Conservation (phyloP, 1,140 invertebrate species). For the Megalonaias nervosa region DNA sequence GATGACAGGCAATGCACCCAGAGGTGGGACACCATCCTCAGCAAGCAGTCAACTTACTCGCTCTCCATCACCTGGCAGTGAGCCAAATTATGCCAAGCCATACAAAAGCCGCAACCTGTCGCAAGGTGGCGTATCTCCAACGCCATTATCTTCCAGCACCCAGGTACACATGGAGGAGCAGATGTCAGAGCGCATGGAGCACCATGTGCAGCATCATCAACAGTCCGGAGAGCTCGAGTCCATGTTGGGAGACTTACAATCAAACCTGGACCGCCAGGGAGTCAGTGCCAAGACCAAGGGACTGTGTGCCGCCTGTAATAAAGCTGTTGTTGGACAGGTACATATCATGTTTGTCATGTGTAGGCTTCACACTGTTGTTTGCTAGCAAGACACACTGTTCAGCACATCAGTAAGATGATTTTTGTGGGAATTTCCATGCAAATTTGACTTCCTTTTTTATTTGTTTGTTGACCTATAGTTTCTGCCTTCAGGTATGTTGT, state of each 20-base stretch:
- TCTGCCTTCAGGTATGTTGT: too few species aligned
- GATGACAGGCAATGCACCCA: conserved; percentile 31
- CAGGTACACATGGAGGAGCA: too few species aligned
- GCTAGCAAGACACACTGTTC: too few species aligned
- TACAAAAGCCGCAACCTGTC: conserved; percentile 57
- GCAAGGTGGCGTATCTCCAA: conserved; percentile 36
- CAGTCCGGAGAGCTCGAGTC: conserved; percentile 84
- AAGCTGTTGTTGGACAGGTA: conserved; percentile 98
- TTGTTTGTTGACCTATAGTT: too few species aligned
- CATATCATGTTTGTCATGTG: background rate
- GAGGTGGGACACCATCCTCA: conserved; percentile 5
- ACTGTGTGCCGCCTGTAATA: conserved; percentile 97
- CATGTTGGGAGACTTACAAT: conserved; percentile 92
- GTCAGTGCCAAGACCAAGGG: conserved; percentile 98
- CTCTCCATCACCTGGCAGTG: conserved; percentile 59
- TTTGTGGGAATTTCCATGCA: too few species aligned
- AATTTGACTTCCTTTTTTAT: too few species aligned
- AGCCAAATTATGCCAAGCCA: conserved; percentile 78
- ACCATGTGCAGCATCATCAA: conserved; percentile 19
- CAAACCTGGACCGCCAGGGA: conserved; percentile 86
- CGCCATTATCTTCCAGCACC: too few species aligned
- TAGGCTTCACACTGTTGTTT: too few species aligned
- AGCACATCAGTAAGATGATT: too few species aligned
- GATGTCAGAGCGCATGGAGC: too few species aligned
- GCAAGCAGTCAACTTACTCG: conserved; percentile 8